Evolutionary conservation across 2,113 vertebrate species (phyloP).

Genomic region (Alethe castanea): DNA sequence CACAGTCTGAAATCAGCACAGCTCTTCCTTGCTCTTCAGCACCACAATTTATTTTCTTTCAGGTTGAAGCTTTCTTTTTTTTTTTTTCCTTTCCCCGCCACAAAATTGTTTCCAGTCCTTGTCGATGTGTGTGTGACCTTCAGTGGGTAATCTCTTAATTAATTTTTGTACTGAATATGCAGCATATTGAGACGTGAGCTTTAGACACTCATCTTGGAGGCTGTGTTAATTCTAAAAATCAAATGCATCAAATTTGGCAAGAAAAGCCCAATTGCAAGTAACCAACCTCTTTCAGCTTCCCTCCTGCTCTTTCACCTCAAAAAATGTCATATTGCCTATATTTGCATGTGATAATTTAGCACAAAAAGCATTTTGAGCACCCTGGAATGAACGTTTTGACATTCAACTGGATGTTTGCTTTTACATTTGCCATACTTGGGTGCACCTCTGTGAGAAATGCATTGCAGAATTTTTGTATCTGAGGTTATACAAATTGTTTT

Average conservation of each 20-base stretch:
- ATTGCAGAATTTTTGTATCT: not conserved
- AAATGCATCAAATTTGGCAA: not conserved
- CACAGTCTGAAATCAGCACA: accelerated
- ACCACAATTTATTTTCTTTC: not conserved
- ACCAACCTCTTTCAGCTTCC: not conserved
- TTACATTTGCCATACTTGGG: not conserved
- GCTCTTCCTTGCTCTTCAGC: not conserved
- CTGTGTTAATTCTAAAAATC: constrained; percentile 1
- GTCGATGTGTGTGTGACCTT: constrained; percentile 26
- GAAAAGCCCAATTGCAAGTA: not conserved
- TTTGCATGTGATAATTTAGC: constrained; percentile 9
- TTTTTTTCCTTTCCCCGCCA: not conserved
- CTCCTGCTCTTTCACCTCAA: not conserved
- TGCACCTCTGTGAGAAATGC: not conserved
- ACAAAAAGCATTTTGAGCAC: constrained; percentile 12
- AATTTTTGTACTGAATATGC: not conserved
- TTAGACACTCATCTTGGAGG: not conserved
- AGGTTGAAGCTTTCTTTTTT: not conserved
- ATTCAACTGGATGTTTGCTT: constrained; percentile 31
- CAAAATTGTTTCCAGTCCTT: not conserved
- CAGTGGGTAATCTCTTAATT: constrained; percentile 13
- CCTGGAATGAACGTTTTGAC: constrained; percentile 24
- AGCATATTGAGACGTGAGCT: not conserved
- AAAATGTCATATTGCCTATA: not conserved
- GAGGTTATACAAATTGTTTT: not conserved